A percentile compares a stretch with the other conserved stretches of the same genome.
Conservation (phyloP, 2,888 invertebrate genomes). For the Athripsodes cinereus region DNA sequence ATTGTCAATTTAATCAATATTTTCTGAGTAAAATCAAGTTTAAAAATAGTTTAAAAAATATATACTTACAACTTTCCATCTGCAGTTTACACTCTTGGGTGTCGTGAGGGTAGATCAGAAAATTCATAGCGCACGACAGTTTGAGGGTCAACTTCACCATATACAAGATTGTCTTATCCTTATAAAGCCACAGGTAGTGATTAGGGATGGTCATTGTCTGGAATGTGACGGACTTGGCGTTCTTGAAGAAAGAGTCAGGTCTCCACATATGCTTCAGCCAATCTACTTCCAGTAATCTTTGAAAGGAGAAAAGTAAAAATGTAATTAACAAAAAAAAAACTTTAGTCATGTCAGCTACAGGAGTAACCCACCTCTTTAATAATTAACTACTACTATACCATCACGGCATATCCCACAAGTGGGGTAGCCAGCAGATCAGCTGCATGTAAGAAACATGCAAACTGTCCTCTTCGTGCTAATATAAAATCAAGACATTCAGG, state of each 20-base stretch:
- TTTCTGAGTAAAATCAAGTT: no score
- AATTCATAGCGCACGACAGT: conserved; percentile 91
- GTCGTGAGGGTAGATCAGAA: conserved; percentile 90
- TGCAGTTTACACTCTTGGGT: conserved; percentile 91
- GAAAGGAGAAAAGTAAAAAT: no score
- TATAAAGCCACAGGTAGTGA: conserved; percentile 88
- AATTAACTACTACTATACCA: no score
- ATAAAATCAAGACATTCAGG: no score
- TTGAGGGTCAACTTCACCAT: conserved; percentile 86
- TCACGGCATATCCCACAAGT: no score
- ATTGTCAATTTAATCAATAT: no score
- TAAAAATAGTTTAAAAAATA: background rate
- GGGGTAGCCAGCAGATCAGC: no score
- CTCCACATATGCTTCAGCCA: conserved; percentile 93
- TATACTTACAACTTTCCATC: conserved; percentile 87
- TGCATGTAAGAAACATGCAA: no score
- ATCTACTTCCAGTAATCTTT: conserved; percentile 74
- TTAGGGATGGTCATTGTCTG: conserved; percentile 94
- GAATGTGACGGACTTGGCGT: conserved; percentile 88
- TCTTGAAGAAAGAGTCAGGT: conserved; percentile 91
- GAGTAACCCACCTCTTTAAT: no score
- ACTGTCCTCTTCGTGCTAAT: no score
- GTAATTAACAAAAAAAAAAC: no score
- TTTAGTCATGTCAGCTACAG: no score
- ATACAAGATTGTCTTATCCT: conserved; percentile 78